Percentiles rank a stretch among this genome's conserved stretches.
Evolutionary conservation across 2,888 invertebrate genomes (phyloP).

Genomic region (Ichneumoninae sp.): DNA sequence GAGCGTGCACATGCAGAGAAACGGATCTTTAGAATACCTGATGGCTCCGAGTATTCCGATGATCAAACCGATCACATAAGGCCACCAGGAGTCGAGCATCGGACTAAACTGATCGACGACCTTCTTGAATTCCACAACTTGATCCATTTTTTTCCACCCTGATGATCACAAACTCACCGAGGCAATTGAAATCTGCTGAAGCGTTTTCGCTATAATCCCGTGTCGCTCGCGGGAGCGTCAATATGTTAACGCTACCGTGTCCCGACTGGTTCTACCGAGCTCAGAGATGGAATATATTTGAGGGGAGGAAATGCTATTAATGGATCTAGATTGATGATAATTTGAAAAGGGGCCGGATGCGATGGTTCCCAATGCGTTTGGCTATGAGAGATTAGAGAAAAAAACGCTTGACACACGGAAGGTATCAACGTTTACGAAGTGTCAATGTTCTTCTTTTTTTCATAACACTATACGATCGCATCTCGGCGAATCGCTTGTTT

Average conservation of each 20-base stretch:
- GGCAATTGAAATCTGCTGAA: not conserved
- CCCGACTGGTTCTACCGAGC: slow-evolving; percentile 21
- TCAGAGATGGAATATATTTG: slow-evolving; percentile 66
- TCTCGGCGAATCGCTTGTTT: not conserved
- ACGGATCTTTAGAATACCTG: slow-evolving; percentile 66
- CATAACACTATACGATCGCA: slow-evolving; percentile 9
- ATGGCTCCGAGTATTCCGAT: slow-evolving; percentile 72
- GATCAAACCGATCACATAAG: slow-evolving; percentile 73
- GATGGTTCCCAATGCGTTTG: slow-evolving; percentile 43
- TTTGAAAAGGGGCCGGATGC: slow-evolving; percentile 61
- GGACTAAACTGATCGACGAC: slow-evolving; percentile 69
- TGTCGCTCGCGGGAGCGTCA: slow-evolving; percentile 19
- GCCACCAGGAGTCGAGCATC: slow-evolving; percentile 74
- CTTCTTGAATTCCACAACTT: slow-evolving; percentile 65
- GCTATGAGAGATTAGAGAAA: slow-evolving; percentile 6
- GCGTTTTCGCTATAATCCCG: not conserved
- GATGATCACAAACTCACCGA: not conserved
- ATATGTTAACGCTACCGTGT: slow-evolving; percentile 16
- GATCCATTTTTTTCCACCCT: slow-evolving; percentile 47
- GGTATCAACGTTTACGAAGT: not conserved
- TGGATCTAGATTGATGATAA: slow-evolving; percentile 71
- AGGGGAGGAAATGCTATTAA: slow-evolving; percentile 69
- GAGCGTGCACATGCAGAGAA: slow-evolving; percentile 20
- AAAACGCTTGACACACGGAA: slow-evolving; percentile 4
- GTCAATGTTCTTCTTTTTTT: slow-evolving; percentile 28